Evolutionary conservation across 2,888 invertebrate genomes (phyloP), one percentile per base, ranked within the genome.

Genomic region (Dendrolimus houi): DNA sequence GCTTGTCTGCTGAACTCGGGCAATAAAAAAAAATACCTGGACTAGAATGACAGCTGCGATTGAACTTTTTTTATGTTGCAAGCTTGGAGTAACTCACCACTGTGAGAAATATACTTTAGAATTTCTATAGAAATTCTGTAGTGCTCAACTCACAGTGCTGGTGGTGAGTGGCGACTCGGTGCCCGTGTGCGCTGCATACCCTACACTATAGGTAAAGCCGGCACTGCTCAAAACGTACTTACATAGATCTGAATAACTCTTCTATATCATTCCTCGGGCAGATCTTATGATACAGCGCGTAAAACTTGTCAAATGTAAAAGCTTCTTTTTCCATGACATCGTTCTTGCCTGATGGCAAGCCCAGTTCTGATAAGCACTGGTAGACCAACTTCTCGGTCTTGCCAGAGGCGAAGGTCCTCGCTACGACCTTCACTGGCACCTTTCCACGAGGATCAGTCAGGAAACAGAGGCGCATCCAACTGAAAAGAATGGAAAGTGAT

Each of bases 241-340:
- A 99, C 99, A 99, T 96, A 62, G 96, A 95, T 79, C 97, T 94
- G 81, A 99, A 99, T 41, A 99, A 91, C 79, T 99, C 99, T 75
- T 99, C 99, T 70, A 99, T 99, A 83, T 99, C 99, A 74, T 98
- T 98, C 71, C 99, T 93, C 3, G 99, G 99, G 77, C 99, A 99
- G 75, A 99, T 99, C 92, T 98, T 99, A 83, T 99, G 99, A 85
- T 99, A 99, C 10, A 99, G 92, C 56, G 97, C 96, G 87, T 99
- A 99, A 87, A 99, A 99, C 83, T 99, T 99, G 69, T 99, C 99
- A 79, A 99, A 99, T 0, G 99, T 99, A 81, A 99, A 99, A 56
- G 96, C 96, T 17, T 95, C 96, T 56, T 95, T 96, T 74, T 99
- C 98, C 88, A 99, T 98, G 53, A 96, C 96, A 77, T 98, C 99